Conservation (phyloP, 2,797 vertebrate species). For the Myiothlypis chrysogaster region DNA sequence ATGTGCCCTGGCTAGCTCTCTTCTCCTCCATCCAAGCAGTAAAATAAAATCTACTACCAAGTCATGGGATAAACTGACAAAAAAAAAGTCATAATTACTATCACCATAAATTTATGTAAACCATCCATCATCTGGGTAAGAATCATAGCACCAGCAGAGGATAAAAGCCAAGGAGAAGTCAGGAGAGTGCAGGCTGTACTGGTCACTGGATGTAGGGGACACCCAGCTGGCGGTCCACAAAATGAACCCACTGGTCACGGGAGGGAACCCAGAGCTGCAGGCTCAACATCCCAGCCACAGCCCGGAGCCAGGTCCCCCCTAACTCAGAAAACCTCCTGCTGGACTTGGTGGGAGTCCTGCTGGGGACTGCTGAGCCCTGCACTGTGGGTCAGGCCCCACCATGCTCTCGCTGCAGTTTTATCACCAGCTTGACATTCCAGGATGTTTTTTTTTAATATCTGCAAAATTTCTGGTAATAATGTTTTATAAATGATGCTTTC, state of each 20-base stretch:
- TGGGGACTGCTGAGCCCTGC: rapidly evolving
- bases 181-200: background rate
- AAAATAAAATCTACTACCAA: background rate
- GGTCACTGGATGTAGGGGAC: rapidly evolving
- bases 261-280: background rate
- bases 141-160: background rate
- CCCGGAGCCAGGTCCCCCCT: background rate
- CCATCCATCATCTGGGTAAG: rapidly evolving
- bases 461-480: conserved; percentile 61
- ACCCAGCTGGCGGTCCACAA: background rate
- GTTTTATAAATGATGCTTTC: conserved; percentile 63
- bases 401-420: background rate
- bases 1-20: background rate
- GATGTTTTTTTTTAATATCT: conserved; percentile 12
- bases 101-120: background rate
- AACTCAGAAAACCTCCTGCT: background rate
- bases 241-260: background rate
- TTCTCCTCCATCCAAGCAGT: background rate
- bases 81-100: background rate
- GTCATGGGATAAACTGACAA: background rate
- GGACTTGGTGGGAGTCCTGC: background rate
- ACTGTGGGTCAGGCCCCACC: background rate
- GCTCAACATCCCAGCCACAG: background rate
- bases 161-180: background rate
- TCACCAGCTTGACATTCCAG: background rate